Percentiles rank a stretch among this genome's conserved stretches.
Evolutionary conservation across 1,140 invertebrate species (phyloP).

Genomic region (Zeugodacus cucurbitae): DNA sequence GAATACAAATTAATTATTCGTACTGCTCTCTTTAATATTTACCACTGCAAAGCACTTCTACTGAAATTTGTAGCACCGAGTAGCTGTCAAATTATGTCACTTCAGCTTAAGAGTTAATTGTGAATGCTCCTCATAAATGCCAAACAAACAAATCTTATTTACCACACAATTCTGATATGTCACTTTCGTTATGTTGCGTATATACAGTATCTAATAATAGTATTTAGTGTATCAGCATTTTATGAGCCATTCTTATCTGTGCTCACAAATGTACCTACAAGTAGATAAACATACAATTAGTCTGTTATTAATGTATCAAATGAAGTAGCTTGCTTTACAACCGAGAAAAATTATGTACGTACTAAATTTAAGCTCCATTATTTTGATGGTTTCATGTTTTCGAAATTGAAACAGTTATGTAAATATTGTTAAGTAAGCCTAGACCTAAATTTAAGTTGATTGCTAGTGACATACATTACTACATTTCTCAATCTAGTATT

Average conservation of each 20-base stretch:
- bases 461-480: too few species aligned
- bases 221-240: background rate
- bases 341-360: background rate
- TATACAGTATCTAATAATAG: background rate
- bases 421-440: too few species aligned
- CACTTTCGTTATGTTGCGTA: background rate
- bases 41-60: too few species aligned
- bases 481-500: too few species aligned
- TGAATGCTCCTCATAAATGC: background rate
- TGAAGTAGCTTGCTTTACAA: background rate
- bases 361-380: too few species aligned
- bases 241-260: background rate
- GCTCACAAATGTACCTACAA: background rate
- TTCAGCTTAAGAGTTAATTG: background rate
- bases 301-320: slow-evolving; percentile 23
- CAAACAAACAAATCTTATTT: background rate
- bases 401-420: background rate
- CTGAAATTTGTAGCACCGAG: background rate
- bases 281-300: slow-evolving; percentile 16
- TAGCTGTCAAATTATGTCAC: slow-evolving; percentile 25
- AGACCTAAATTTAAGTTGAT: too few species aligned
- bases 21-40: background rate
- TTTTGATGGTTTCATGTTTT: background rate
- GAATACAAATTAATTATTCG: background rate
- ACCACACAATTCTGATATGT: background rate